Conservation (phyloP, 1,140 invertebrate genomes). For the Drosophila leontia region DNA sequence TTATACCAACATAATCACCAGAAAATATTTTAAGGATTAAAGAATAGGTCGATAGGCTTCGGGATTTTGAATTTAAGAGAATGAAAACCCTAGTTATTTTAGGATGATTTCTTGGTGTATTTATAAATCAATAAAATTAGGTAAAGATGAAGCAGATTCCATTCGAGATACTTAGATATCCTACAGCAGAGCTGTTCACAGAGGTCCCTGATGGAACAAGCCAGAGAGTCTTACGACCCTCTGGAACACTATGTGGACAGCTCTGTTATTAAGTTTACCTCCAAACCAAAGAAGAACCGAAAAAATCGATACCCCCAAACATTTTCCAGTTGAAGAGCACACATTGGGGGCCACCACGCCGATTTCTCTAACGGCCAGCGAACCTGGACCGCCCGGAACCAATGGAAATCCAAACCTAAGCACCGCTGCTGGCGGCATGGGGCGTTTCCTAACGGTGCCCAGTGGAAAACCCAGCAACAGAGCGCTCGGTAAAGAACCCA, state of each 20-base stretch:
- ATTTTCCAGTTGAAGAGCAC: conserved; percentile 83
- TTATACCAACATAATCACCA: background rate
- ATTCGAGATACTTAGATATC: conserved; percentile 39
- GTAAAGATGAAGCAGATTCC: conserved; percentile 19
- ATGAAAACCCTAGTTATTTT: background rate
- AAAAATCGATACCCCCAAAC: conserved; percentile 27
- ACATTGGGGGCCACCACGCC: conserved; percentile 67
- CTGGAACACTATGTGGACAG: background rate
- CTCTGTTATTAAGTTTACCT: background rate
- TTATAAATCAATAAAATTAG: no score
- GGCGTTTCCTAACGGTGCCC: conserved; percentile 82
- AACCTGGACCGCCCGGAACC: conserved; percentile 71
- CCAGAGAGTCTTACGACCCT: background rate
- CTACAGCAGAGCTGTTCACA: conserved; percentile 9
- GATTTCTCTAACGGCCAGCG: conserved; percentile 67
- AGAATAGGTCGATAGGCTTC: background rate
- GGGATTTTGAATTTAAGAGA: background rate
- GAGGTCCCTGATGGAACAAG: background rate
- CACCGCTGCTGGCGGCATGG: conserved; percentile 62
- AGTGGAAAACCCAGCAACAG: conserved; percentile 74
- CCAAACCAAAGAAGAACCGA: background rate
- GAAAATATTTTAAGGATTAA: background rate
- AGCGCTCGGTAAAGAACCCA: conserved; percentile 65
- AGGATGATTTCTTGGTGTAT: background rate
- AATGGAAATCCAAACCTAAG: conserved; percentile 62